Percentiles rank a stretch among this genome's conserved stretches.
These are phyloP conservation scores for Himalopsyche tibetana DNA, from an alignment of 2,888 invertebrate species.

Conservation along the genomic window DNA sequence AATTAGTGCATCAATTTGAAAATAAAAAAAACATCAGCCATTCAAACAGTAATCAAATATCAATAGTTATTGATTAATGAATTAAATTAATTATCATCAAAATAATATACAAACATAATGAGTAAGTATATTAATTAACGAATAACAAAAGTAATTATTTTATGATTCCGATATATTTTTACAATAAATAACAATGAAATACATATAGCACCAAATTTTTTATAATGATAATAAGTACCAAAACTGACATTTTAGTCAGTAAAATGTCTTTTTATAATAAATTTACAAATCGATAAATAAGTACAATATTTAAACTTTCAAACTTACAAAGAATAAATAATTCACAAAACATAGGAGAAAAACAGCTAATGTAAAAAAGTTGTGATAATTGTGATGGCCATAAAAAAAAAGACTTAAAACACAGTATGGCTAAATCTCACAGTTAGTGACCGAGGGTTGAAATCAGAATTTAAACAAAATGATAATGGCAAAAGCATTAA, in stretches of 20 bases:
- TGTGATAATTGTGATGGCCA: too few species aligned
- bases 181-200: constrained; percentile 32
- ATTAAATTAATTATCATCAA: not conserved
- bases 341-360: too few species aligned
- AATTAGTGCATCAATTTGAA: not conserved
- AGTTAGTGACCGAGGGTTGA: too few species aligned
- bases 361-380: too few species aligned
- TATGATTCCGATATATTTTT: not conserved
- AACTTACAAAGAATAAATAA: too few species aligned
- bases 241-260: not conserved
- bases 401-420: too few species aligned
- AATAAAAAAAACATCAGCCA: not conserved
- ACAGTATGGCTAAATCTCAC: too few species aligned
- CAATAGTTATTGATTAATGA: not conserved
- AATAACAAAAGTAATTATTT: not conserved
- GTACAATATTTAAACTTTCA: not conserved
- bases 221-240: constrained; percentile 23
- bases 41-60: not conserved
- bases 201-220: constrained; percentile 39
- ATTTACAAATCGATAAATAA: constrained; percentile 32
- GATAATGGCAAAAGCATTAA: not conserved
- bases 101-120: not conserved
- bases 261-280: constrained; percentile 29
- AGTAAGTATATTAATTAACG: not conserved
- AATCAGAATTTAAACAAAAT: too few species aligned